These are phyloP conservation scores for Chauna torquata DNA, from an alignment of 2,113 vertebrate genomes.

Conservation along the genomic window DNA sequence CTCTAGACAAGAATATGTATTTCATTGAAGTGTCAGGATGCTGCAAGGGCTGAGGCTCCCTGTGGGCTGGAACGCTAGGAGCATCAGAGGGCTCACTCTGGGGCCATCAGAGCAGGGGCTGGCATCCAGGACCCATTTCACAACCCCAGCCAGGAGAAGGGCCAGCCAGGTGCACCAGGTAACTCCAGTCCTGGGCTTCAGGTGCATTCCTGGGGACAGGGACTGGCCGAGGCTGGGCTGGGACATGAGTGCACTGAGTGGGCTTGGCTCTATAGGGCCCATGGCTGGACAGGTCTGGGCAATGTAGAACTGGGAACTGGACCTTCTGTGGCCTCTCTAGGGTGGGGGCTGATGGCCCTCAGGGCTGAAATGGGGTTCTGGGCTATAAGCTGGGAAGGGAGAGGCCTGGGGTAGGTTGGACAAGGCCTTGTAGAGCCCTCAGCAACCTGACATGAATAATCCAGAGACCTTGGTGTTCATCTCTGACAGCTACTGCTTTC, in stretches of 20 bases:
- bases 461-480: not conserved
- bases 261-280: rapidly evolving
- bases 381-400: rapidly evolving
- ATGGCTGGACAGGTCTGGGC: not conserved
- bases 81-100: rapidly evolving
- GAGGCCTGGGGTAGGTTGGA: rapidly evolving
- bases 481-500: not conserved
- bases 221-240: too few relatives aligned
- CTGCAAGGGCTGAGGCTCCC: not conserved
- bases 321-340: rapidly evolving
- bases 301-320: rapidly evolving
- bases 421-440: not conserved
- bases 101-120: rapidly evolving
- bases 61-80: not conserved
- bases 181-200: rapidly evolving
- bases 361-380: not conserved
- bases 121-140: not conserved
- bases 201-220: rapidly evolving
- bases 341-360: rapidly evolving
- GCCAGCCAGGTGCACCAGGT: rapidly evolving
- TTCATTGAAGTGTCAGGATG: not conserved
- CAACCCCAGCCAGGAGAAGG: not conserved
- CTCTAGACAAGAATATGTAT: not conserved
- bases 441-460: not conserved
- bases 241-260: not conserved